Base-by-base conservation (phyloP, 2,113 vertebrate genomes). In the Tursiops truncatus region DNA sequence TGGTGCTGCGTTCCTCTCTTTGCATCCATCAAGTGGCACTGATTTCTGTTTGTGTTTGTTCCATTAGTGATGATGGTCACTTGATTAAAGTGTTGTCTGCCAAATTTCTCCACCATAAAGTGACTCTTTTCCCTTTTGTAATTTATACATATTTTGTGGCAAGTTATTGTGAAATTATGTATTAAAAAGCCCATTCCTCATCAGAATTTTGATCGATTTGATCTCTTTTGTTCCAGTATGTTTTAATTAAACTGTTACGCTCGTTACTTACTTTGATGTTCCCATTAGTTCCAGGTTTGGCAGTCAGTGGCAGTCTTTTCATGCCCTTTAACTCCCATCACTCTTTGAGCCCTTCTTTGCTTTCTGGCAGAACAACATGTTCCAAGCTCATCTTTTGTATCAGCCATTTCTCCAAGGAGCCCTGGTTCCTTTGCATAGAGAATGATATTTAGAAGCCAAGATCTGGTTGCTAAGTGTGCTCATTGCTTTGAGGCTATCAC, bases 361-460 rank as follows among this genome's bases (percentile, higher is more conserved):
- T 92, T 89, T 94, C 41, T 74, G 81, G 62, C 38, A 82, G 84
- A 87, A 74, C 17, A 83, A 91, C 70, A 20, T 85, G 26, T 84
- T 88, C 68, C n/a, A 68, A 89, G 77, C 6, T 81, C 23, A 60
- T 96, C 44, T 74, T 62, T 91, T 83, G 6, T 74, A 63, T 96
- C n/a, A 38, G 77, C 7, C 50, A 13, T 80, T 92, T 88, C 58
- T 85, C 82, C 60, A 44, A 81, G 71, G 65, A 95, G 60, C 28
- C 41, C 58, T 84, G 28, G 86, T 95, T 91, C 53, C 58, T 94
- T 63, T 94, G 73, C 71, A 20, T 81, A 67, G 65, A 83, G 6
- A 84, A 81, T 89, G 79, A 53, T 82, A 26, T 44, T 71, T 96
- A 96, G 93, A 95, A 92, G 47, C 93, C 67, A 92, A 73, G 25